A percentile compares a stretch with the other conserved stretches of the same genome.
phyloP scores from a whole-genome alignment of 2,797 vertebrate species.

The Pteronotus mesoamericanus region DNA sequence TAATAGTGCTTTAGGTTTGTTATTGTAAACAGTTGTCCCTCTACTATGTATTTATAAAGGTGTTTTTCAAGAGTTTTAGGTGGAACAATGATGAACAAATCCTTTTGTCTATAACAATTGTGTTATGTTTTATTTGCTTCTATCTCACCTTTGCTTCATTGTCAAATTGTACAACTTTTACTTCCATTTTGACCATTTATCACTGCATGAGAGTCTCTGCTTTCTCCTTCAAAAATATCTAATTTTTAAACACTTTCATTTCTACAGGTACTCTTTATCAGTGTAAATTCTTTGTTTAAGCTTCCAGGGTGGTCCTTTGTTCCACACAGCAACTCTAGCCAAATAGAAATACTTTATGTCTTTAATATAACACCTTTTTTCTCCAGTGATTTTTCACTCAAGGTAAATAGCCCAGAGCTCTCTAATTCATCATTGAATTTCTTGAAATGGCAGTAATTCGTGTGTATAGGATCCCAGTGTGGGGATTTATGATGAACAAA shows the following conservation, averaged over 20 bases:
- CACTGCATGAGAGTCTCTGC: background rate
- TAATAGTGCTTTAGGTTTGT: background rate
- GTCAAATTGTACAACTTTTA: background rate
- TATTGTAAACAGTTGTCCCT: background rate
- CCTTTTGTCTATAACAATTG: background rate
- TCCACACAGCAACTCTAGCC: background rate
- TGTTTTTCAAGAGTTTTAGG: background rate
- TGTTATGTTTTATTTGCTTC: background rate
- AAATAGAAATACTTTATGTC: conserved; percentile 15
- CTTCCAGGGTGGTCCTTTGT: background rate
- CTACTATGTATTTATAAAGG: background rate
- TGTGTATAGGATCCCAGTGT: background rate
- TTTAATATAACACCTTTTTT: background rate
- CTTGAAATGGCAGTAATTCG: conserved; percentile 6
- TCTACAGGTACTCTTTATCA: background rate
- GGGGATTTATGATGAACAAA: background rate
- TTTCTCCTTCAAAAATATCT: background rate
- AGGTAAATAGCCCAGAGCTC: background rate
- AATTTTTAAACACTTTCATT: conserved; percentile 21
- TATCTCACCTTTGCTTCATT: background rate
- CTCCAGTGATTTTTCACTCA: conserved; percentile 15
- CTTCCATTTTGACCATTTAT: conserved; percentile 12
- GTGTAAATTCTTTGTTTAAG: background rate
- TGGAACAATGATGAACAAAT: background rate
- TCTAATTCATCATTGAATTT: background rate